A percentile compares a stretch with the other conserved stretches of the same genome.
phyloP scores from a whole-genome alignment of 2,113 vertebrate genomes.

The Calypte anna region DNA sequence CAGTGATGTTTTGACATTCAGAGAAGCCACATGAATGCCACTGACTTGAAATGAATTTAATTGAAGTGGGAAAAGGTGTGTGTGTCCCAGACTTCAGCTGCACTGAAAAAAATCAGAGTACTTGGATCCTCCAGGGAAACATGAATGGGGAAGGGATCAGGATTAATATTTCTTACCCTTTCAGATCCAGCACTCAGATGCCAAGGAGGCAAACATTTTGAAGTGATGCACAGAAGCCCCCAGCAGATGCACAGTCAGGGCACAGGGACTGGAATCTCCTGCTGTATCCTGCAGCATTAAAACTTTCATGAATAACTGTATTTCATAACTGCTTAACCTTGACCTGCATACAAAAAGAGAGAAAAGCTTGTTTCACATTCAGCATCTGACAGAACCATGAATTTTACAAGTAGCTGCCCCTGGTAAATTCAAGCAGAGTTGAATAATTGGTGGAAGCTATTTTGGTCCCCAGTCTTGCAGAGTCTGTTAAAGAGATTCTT shows the following conservation, averaged over 20 bases:
- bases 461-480: background rate
- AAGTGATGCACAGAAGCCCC: background rate
- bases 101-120: background rate
- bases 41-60: background rate
- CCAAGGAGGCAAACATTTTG: background rate
- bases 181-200: background rate
- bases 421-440: background rate
- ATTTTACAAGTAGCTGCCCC: background rate
- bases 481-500: background rate
- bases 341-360: background rate
- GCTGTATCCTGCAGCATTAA: background rate
- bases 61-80: background rate
- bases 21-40: background rate
- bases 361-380: background rate
- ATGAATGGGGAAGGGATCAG: background rate
- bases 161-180: background rate
- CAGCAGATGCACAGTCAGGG: background rate
- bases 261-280: background rate
- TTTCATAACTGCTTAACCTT: background rate
- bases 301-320: background rate
- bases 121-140: background rate
- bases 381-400: background rate
- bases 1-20: background rate
- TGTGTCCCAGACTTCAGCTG: background rate
- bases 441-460: background rate